phyloP scores from a whole-genome alignment of 2,113 vertebrate species.

The Dolichotis patagonum region DNA sequence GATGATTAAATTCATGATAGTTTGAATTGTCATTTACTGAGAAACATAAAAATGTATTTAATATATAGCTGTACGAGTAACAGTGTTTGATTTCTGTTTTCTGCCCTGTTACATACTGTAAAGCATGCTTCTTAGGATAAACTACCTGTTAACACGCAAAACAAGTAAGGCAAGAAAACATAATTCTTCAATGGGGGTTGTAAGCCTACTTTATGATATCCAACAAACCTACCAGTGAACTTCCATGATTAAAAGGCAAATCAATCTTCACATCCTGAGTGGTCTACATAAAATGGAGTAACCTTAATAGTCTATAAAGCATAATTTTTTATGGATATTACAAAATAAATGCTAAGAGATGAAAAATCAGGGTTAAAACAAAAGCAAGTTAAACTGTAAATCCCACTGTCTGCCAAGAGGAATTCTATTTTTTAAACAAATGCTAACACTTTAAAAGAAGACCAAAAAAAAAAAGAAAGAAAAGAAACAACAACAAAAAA shows the following conservation, averaged over 20 bases:
- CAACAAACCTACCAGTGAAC: constrained; percentile 54
- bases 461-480: not conserved
- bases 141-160: constrained; percentile 67
- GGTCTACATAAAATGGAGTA: constrained; percentile 62
- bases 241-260: constrained; percentile 56
- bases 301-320: constrained; percentile 60
- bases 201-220: not conserved
- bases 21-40: constrained; percentile 76
- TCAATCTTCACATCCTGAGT: constrained; percentile 60
- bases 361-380: constrained; percentile 63
- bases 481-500: constrained; percentile 65
- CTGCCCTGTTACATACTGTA: constrained; percentile 67
- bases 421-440: constrained; percentile 67
- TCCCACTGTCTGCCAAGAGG: constrained; percentile 66
- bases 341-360: constrained; percentile 63
- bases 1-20: constrained; percentile 69
- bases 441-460: constrained; percentile 64
- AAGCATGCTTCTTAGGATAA: constrained; percentile 54
- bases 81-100: constrained; percentile 66
- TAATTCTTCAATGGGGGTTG: constrained; percentile 7
- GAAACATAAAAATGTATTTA: constrained; percentile 64
- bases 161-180: constrained; percentile 67
- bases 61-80: constrained; percentile 75
- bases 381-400: constrained; percentile 49
- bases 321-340: constrained; percentile 50